Conservation (phyloP, 2,113 vertebrate genomes). For the Spermophilus dauricus region DNA sequence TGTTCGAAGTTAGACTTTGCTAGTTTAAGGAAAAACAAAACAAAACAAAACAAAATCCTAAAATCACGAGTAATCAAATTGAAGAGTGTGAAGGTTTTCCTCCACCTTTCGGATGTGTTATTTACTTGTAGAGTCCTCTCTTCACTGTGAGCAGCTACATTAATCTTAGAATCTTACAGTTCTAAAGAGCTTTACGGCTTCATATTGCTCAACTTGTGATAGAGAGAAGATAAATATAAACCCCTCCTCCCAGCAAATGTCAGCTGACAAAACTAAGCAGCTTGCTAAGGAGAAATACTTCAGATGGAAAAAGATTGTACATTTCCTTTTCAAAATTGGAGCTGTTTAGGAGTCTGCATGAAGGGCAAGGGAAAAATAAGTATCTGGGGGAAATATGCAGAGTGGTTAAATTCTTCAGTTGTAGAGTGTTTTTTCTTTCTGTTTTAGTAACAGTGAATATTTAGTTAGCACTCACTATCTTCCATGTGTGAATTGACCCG, state of each 20-base stretch:
- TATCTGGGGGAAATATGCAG: background rate
- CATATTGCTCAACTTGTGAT: background rate
- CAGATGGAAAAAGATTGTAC: background rate
- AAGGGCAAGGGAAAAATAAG: background rate
- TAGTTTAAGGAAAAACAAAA: background rate
- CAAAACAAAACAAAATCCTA: background rate
- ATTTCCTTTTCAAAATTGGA: background rate
- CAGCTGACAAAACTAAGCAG: background rate
- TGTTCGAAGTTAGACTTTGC: background rate
- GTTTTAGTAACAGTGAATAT: background rate
- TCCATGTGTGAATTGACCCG: background rate
- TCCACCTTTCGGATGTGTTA: background rate
- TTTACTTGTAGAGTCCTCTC: background rate
- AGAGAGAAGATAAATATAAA: background rate
- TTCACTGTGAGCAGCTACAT: background rate
- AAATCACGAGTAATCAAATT: background rate
- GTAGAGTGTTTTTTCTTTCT: background rate
- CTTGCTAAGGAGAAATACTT: background rate
- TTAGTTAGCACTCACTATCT: background rate
- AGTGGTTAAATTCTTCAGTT: background rate
- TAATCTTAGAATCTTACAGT: background rate
- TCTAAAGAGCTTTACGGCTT: background rate
- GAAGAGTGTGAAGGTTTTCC: background rate
- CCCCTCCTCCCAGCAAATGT: background rate
- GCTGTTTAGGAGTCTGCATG: background rate